Evolutionary conservation across 1,140 invertebrate species (phyloP).

Genomic region (Drosophila tsacasi): DNA sequence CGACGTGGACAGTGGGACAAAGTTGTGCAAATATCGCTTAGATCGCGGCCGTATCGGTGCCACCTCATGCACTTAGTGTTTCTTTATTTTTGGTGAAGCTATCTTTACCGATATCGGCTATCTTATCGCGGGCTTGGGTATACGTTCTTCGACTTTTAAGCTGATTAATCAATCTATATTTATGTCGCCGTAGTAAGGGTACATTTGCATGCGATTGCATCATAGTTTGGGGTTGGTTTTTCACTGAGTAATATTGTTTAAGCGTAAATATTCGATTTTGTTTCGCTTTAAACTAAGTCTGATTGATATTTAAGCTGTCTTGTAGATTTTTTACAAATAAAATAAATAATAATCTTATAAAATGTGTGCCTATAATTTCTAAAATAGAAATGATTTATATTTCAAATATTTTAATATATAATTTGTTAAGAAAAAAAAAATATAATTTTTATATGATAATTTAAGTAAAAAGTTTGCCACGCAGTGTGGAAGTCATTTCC

Average conservation of each 20-base stretch:
- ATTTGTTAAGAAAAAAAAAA: no score
- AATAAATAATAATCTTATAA: not conserved
- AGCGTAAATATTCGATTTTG: not conserved
- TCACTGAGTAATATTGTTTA: not conserved
- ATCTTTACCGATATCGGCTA: slow-evolving; percentile 13
- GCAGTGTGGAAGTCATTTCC: no score
- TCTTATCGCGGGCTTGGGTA: slow-evolving; percentile 19
- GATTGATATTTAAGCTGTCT: not conserved
- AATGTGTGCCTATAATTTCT: not conserved
- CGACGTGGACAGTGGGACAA: slow-evolving; percentile 20
- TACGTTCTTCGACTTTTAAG: slow-evolving; percentile 13
- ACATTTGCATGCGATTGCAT: slow-evolving; percentile 11
- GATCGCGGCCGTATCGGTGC: not conserved
- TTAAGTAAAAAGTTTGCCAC: no score
- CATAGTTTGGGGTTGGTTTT: not conserved
- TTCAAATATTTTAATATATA: not conserved
- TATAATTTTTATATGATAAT: not conserved
- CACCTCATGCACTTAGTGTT: not conserved
- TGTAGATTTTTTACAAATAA: not conserved
- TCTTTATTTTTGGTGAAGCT: not conserved
- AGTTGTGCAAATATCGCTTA: not conserved
- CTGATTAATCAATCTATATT: slow-evolving; percentile 25
- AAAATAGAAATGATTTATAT: not conserved
- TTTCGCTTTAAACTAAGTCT: not conserved
- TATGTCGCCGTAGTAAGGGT: not conserved